These are phyloP conservation scores for Philopedon plagiatum DNA, from an alignment of 2,888 invertebrate genomes.

Conservation along the genomic window DNA sequence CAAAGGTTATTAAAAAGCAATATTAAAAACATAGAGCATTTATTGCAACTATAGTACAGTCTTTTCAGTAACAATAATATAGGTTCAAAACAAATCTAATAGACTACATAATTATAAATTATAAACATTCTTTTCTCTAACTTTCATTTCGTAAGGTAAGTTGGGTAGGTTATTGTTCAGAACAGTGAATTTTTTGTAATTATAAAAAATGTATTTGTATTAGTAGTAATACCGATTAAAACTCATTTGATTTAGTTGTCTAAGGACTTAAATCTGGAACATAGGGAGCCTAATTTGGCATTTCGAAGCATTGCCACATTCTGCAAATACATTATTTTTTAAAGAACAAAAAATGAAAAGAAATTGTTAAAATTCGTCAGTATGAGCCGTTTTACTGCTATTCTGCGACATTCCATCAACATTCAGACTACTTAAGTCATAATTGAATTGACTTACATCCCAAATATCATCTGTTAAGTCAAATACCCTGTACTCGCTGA, in stretches of 20 bases:
- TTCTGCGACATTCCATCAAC: slow-evolving; percentile 60
- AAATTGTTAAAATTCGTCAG: slow-evolving; percentile 35
- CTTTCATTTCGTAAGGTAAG: neutral
- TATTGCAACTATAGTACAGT: slow-evolving; percentile 67
- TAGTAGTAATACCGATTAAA: too few species aligned
- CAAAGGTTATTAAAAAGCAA: slow-evolving; percentile 64
- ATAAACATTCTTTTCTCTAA: slow-evolving; percentile 20
- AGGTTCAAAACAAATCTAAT: slow-evolving; percentile 53
- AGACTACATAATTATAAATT: slow-evolving; percentile 50
- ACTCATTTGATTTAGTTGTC: neutral
- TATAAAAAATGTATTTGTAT: neutral
- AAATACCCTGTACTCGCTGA: slow-evolving; percentile 63
- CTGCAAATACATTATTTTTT: too few species aligned
- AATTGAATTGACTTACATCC: slow-evolving; percentile 67
- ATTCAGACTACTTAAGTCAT: slow-evolving; percentile 64
- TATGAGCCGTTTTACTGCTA: slow-evolving; percentile 46
- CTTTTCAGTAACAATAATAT: slow-evolving; percentile 63
- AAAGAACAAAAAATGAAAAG: too few species aligned
- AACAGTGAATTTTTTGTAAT: slow-evolving; percentile 7
- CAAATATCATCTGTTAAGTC: slow-evolving; percentile 65
- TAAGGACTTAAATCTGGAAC: too few species aligned
- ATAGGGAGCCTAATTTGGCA: too few species aligned
- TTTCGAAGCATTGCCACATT: too few species aligned
- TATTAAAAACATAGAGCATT: slow-evolving; percentile 65
- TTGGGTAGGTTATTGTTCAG: neutral